These are phyloP conservation scores for Heliothis peltigera DNA, from an alignment of 2,888 invertebrate genomes.

Conservation along the genomic window DNA sequence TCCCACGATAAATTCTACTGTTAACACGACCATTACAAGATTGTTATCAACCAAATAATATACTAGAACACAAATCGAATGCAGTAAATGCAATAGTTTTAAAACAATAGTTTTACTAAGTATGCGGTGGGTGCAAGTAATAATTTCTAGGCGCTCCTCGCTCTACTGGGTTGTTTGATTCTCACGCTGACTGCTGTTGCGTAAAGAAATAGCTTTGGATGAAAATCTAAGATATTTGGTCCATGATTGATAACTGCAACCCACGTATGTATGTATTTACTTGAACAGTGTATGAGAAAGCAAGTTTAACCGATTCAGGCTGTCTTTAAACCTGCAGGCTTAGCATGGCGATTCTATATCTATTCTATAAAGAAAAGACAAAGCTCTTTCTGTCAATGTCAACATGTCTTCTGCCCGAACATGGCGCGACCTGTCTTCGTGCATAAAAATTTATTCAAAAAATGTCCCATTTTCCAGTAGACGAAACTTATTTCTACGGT, in stretches of 20 bases:
- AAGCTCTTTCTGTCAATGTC: too few species aligned
- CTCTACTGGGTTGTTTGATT: slow-evolving; percentile 48
- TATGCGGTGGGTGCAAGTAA: slow-evolving; percentile 5
- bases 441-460: too few species aligned
- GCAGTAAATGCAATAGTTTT: slow-evolving; percentile 34
- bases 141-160: slow-evolving; percentile 46
- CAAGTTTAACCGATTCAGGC: too few species aligned
- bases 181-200: slow-evolving; percentile 55
- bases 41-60: slow-evolving; percentile 56
- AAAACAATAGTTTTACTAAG: slow-evolving; percentile 45
- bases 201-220: slow-evolving; percentile 28
- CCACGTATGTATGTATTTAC: too few species aligned
- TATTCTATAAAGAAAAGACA: too few species aligned
- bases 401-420: too few species aligned
- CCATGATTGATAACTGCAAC: neutral
- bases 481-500: too few species aligned
- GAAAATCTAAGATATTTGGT: slow-evolving; percentile 26
- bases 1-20: slow-evolving; percentile 48
- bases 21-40: slow-evolving; percentile 46
- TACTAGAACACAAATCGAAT: slow-evolving; percentile 38
- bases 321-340: too few species aligned
- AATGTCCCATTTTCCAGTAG: too few species aligned
- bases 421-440: too few species aligned
- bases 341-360: too few species aligned
- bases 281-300: too few species aligned